Percentiles rank a stretch among this genome's conserved stretches.
Evolutionary conservation across 2,113 vertebrate species (phyloP).

Genomic region (Microtus ochrogaster): DNA sequence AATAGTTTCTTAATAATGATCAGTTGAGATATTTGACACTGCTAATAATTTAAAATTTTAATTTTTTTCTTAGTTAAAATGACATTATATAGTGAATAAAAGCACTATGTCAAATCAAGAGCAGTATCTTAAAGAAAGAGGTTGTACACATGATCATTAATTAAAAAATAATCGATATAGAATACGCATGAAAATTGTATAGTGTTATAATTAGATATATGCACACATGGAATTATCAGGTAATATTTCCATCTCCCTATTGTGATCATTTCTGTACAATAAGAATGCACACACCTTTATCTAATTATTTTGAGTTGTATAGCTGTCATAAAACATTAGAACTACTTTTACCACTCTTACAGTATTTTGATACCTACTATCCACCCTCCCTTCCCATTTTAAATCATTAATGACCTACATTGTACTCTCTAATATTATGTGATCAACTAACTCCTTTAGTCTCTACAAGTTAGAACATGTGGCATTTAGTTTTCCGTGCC

Average conservation of each 20-base stretch:
- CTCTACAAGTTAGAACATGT: not conserved
- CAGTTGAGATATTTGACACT: not conserved
- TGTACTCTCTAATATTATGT: not conserved
- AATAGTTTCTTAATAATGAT: not conserved
- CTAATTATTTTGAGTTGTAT: not conserved
- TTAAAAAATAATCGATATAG: not conserved
- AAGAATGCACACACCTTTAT: not conserved
- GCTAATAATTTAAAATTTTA: not conserved
- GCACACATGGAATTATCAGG: not conserved
- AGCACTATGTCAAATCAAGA: not conserved
- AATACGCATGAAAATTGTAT: too few species aligned
- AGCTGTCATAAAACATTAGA: not conserved
- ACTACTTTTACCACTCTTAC: not conserved
- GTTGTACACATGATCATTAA: not conserved
- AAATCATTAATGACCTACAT: not conserved
- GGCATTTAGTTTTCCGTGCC: not conserved
- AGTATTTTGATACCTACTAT: not conserved
- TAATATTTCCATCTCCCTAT: not conserved
- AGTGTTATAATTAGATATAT: not conserved
- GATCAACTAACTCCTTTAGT: not conserved
- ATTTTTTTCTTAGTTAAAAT: not conserved
- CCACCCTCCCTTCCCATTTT: not conserved
- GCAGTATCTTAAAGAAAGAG: not conserved
- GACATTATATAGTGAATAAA: slow-evolving; percentile 22
- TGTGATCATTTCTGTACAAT: not conserved